Base-by-base conservation (phyloP, 2,113 vertebrate species). In the Cebidichthys violaceus region DNA sequence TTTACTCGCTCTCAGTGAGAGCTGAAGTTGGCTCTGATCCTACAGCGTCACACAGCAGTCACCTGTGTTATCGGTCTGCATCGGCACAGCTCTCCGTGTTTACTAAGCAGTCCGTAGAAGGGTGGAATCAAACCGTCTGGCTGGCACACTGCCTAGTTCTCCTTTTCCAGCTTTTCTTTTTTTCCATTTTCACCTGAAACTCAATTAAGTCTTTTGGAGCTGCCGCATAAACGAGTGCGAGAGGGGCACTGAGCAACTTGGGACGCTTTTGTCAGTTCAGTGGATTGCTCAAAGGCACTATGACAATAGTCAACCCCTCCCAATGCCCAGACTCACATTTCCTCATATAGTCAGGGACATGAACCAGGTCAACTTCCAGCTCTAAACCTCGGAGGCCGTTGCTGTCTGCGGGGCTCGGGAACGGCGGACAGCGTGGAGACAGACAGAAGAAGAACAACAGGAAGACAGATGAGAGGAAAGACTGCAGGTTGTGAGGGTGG, bases 71-170 rank as follows among this genome's bases (percentile, higher is more conserved):
- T 88, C 79, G 61, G 76, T 78, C 79, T 82, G 79, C 22, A 75
- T 83, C 81, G 66, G 70, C 0, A 5, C 79, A 82, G 62, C 27
- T 43, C 41, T 65, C 60, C 17, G 0, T 85, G 77, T 88, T 88
- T 84, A 90, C 70, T 9, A 70, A 86, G 78, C 76, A 72, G 73
- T 73, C 82, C 84, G 67, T 1, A 81, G 72, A 82, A 82, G 66
- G 70, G 41, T 43, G 39, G 33, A 83, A 64, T 81, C 75, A 70
- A 77, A 75, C 50, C 1, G n/a, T 72, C 67, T 70, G 86, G 61
- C 37, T 65, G 72, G 29, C 64, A 66, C 76, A 62, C 60, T 6
- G 35, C 75, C 55, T 35, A 43, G 68, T 66, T 81, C n/a, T 81
- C 52, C 13, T 2, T 43, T 47, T 68, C 31, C 47, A 37, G 33